Evolutionary conservation across 2,797 vertebrate species (phyloP).

Genomic region (Notolepis coatsorum): DNA sequence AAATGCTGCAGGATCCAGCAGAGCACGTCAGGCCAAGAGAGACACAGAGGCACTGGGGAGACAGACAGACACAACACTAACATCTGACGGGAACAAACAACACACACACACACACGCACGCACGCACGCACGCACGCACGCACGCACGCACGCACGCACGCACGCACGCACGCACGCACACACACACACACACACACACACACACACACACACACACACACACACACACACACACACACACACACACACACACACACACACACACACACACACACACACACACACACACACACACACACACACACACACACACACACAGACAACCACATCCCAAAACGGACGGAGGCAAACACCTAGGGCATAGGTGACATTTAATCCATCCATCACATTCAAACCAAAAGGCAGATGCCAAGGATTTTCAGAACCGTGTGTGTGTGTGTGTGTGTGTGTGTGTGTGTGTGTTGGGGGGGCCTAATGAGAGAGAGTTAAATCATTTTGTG

Average conservation of each 20-base stretch:
- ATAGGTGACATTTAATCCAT: slow-evolving; percentile 68
- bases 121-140: slow-evolving; percentile 27
- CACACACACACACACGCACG: not conserved
- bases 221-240: too few species aligned
- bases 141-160: slow-evolving; percentile 2
- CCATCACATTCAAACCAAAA: slow-evolving; percentile 56
- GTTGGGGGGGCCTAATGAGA: too few species aligned
- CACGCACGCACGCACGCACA: not conserved
- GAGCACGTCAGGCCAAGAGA: slow-evolving; percentile 71
- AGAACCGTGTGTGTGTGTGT: slow-evolving; percentile 25
- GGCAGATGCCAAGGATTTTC: slow-evolving; percentile 54
- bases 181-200: not conserved
- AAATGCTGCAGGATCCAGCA: slow-evolving; percentile 72
- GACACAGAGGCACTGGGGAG: slow-evolving; percentile 50
- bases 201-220: not conserved
- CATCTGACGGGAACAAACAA: slow-evolving; percentile 64
- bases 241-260: not conserved
- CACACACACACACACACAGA: too few species aligned
- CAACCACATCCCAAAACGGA: slow-evolving; percentile 34
- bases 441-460: too few species aligned
- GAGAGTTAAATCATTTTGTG: too few species aligned
- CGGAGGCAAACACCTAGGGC: slow-evolving; percentile 45
- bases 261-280: not conserved
- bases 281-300: too few species aligned
- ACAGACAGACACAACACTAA: slow-evolving; percentile 68